Evolutionary conservation across 2,113 vertebrate species (phyloP).

Genomic region (Nothoprocta perdicaria): DNA sequence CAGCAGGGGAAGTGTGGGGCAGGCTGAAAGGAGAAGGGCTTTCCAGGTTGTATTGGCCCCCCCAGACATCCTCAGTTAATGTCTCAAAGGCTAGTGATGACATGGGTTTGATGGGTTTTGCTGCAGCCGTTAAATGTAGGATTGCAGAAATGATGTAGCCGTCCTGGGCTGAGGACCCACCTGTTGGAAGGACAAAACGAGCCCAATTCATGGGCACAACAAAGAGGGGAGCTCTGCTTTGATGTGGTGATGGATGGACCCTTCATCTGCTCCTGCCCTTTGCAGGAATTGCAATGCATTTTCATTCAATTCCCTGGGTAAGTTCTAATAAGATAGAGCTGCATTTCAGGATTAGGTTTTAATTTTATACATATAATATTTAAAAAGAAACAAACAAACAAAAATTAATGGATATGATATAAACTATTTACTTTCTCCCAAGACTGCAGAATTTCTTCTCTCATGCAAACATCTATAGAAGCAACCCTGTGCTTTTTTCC

Average conservation of each 20-base stretch:
- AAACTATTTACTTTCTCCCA: background rate
- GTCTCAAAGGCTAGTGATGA: conserved; percentile 34
- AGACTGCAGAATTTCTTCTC: background rate
- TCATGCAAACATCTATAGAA: background rate
- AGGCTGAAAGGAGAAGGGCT: conserved; percentile 55
- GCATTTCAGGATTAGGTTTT: background rate
- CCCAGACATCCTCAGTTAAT: conserved; percentile 4
- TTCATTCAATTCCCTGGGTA: background rate
- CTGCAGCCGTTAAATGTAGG: background rate
- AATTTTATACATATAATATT: background rate
- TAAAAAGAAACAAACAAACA: too few species aligned
- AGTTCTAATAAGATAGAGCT: background rate
- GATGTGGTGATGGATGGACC: conserved; percentile 3
- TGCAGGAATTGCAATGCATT: fast-evolving
- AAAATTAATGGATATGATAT: background rate
- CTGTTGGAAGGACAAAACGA: conserved; percentile 5
- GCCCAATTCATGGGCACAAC: background rate
- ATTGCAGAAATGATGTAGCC: background rate
- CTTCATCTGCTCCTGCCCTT: conserved; percentile 24
- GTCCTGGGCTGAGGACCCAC: background rate
- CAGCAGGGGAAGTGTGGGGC: conserved; percentile 45
- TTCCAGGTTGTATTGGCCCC: conserved; percentile 53
- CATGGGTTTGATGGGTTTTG: conserved; percentile 63
- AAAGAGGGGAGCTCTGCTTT: conserved; percentile 14
- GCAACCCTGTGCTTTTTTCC: fast-evolving